These are phyloP conservation scores for Lasioglossum baleicum DNA, from an alignment of 1,140 invertebrate genomes.

Conservation along the genomic window DNA sequence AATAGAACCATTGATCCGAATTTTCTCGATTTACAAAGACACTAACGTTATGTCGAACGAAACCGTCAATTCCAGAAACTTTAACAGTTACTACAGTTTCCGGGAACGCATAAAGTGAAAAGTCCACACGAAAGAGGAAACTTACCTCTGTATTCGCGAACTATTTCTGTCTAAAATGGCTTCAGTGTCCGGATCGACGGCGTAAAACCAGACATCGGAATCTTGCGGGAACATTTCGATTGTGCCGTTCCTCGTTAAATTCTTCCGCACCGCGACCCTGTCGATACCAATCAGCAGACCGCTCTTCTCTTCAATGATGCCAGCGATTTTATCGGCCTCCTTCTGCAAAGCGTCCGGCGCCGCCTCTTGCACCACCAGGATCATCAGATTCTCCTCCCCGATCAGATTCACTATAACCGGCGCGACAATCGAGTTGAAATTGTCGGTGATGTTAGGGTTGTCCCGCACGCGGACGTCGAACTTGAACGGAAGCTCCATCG, in stretches of 20 bases:
- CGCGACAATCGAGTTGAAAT: slow-evolving; percentile 83
- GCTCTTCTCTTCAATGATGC: slow-evolving; percentile 87
- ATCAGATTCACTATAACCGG: slow-evolving; percentile 87
- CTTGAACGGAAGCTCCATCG: slow-evolving; percentile 85
- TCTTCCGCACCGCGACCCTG: slow-evolving; percentile 86
- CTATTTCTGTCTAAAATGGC: slow-evolving; percentile 87
- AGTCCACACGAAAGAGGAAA: background rate
- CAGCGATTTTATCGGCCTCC: slow-evolving; percentile 83
- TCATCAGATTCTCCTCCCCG: slow-evolving; percentile 85
- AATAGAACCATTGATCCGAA: too few relatives aligned
- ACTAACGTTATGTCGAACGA: too few relatives aligned
- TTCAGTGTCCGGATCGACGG: slow-evolving; percentile 89
- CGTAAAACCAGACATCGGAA: slow-evolving; percentile 93
- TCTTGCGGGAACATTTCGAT: slow-evolving; percentile 86
- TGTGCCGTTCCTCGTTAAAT: slow-evolving; percentile 86
- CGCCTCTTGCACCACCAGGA: slow-evolving; percentile 88
- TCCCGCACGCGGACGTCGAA: slow-evolving; percentile 88
- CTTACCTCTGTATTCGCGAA: slow-evolving; percentile 84
- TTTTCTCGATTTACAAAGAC: too few relatives aligned
- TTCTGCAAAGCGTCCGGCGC: slow-evolving; percentile 86
- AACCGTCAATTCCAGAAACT: too few relatives aligned
- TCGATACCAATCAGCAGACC: slow-evolving; percentile 89
- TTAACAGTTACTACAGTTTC: too few relatives aligned
- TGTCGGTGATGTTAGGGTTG: slow-evolving; percentile 83
- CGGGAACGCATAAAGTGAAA: background rate